Base-by-base conservation (phyloP, 2,113 vertebrate genomes). In the Saccopteryx bilineata region DNA sequence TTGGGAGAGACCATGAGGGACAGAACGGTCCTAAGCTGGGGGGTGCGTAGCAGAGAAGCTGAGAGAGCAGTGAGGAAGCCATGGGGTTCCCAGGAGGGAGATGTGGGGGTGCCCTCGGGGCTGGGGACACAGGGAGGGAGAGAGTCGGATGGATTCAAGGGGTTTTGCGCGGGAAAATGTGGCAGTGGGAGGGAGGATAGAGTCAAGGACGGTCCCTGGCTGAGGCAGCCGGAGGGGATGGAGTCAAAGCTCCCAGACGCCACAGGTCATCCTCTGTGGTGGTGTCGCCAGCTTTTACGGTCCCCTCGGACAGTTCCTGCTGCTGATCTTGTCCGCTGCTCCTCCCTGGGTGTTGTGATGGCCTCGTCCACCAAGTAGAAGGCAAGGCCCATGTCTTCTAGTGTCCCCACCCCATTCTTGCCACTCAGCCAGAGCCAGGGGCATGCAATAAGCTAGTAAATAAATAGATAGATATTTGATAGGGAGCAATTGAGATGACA, bases 341-440 rank as follows among this genome's bases (percentile, higher is more conserved):
- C 9, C 39, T 18, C 48, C 18, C 69, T 14, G 0, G 0, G 19
- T 8, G 2, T 19, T 4, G 2, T 3, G 0, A n/a, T 23, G 33
- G 31, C 69, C 50, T 81, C 39, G 4, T 33, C 31, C 48, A 2
- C 54, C 48, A 46, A 15, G 11, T 1, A 2, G 69, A 56, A 60
- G 72, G 54, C 33, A 46, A 15, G 31, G 33, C 5, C n/a, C 9
- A 4, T 3, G 33, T 31, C 63, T 78, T 31, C 10, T 10, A 2
- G 28, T 9, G 82, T 14, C 31, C 28, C 24, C 14, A 11, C 6
- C 26, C 58, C 6, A 7, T 54, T 9, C 63, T n/a, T 46, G 14
- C 28, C 28, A 2, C 50, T 71, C 65, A 26, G 79, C 24, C 56
- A 68, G 52, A 61, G 65, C 52, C 33, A 78, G 68, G 68, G 71